A percentile compares a stretch with the other conserved stretches of the same genome.
phyloP scores from a whole-genome alignment of 2,888 invertebrate species.

The Sarcophaga carnaria region DNA sequence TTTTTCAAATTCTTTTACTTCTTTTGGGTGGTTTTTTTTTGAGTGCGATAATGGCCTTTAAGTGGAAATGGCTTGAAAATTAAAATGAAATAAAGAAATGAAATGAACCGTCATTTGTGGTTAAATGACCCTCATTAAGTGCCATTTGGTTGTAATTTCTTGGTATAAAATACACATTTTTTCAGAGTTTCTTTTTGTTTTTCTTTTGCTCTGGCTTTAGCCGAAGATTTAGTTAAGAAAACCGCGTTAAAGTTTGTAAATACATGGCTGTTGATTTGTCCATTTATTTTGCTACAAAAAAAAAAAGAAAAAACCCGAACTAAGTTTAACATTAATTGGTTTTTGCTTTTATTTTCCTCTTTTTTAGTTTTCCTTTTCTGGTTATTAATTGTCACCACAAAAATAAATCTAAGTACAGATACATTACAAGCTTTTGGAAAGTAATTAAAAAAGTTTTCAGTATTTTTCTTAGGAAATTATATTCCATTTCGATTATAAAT shows the following conservation, averaged over 20 bases:
- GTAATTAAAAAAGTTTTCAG: too few species aligned
- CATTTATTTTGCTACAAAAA: too few species aligned
- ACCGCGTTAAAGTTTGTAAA: constrained; percentile 34
- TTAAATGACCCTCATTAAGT: constrained; percentile 68
- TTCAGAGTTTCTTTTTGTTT: not conserved
- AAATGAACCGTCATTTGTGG: constrained; percentile 61
- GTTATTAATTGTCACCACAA: too few species aligned
- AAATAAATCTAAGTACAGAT: too few species aligned
- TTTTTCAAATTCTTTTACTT: not conserved
- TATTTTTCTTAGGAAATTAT: too few species aligned
- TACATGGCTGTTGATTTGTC: not conserved
- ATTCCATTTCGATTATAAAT: too few species aligned
- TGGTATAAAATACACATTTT: constrained; percentile 27
- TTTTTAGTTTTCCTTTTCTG: too few species aligned
- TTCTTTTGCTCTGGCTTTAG: constrained; percentile 14
- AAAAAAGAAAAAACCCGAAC: too few species aligned
- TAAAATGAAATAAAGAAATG: constrained; percentile 45
- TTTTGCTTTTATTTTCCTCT: too few species aligned
- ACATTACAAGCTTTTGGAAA: too few species aligned
- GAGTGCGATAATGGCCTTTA: not conserved
- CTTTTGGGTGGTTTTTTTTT: not conserved
- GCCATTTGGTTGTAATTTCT: constrained; percentile 58
- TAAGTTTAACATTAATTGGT: too few species aligned
- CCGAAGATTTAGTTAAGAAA: not conserved
- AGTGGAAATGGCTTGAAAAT: constrained; percentile 35